Evolutionary conservation across 2,797 vertebrate genomes (phyloP), one percentile per base, ranked within the genome.

Genomic region (Myotis planiceps): DNA sequence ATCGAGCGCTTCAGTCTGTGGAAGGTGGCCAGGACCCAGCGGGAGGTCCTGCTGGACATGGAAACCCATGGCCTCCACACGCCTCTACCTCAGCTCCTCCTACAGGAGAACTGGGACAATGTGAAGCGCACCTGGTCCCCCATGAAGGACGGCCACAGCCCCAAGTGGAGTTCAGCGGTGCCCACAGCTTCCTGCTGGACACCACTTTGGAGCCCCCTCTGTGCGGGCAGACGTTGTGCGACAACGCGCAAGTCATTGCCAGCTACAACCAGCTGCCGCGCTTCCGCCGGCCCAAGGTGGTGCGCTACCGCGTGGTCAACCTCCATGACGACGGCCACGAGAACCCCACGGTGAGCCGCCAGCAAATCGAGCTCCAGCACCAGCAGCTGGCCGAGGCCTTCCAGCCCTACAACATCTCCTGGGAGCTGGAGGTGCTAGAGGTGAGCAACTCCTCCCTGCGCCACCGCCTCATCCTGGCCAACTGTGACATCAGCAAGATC

Each of bases 401-500:
- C 88, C 97, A 98, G 92, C 98, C 98, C 21, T 99, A 99, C 98
- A 99, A 99, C 98, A 99, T 99, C 98, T 99, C 99, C 55, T 99
- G 99, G 99, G 99, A 99, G 96, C 98, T 99, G 93, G 99, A 99
- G 92, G 98, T 99, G 94, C 98, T 99, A 97, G 99, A 99, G n/a
- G 98, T 99, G 78, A 99, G 98, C 96, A 99, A 99, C 94, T 99
- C 99, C 9, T 99, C 99, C 6, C 98, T 99, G 53, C 99, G 99
- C n/a, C 98, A 98, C 87, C 99, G 99, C 2, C 98, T 99, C 95
- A 99, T 99, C 95, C 98, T 99, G 42, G 99, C 99, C 79, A 99
- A 99, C 98, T 99, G 99, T 19, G 99, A 99, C 75, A 99, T 99
- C 97, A 99, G 99, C 98, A 99, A 99, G 98, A 99, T 99, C 0